Evolutionary conservation across 2,113 vertebrate species (phyloP), one percentile per base, ranked within the genome.

Genomic region (Poicephalus meyeri): DNA sequence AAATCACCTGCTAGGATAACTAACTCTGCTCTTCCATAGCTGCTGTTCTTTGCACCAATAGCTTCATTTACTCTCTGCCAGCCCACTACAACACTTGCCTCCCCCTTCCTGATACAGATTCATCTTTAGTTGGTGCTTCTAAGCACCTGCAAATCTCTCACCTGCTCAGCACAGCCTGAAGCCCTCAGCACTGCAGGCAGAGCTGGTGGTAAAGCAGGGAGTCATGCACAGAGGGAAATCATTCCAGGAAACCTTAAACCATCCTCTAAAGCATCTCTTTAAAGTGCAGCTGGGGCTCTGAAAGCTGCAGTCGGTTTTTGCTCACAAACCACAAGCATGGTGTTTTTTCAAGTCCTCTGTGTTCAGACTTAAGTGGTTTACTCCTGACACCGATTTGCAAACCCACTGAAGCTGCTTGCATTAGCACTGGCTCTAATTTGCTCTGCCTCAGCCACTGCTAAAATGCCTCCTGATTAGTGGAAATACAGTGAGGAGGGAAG

Each of bases 221-320:
- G 12, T 11, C 82, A 42, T 11, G 7, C 0, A 2, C 13, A 1
- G 3, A 2, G 2, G 1, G 4, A 49, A 56, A 63, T 46, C 7
- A 85, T 11, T 37, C 52, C 18, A 12, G 41, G 37, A 39, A 82
- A 46, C n/a, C 78, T 79, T 31, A 25, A 91, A 44, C 41, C 1
- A 21, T 66, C 41, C n/a, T 52, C 83, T n/a, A 13, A 8, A 49
- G 47, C 37, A 16, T 7, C 49, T 85, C 87, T 26, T 2, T 52
- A 29, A 79, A 80, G 71, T 89, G 78, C 71, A 85, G 64, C 80
- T 66, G 55, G 70, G 66, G 7, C 65, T 18, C 47, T 11, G 33
- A 33, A 46, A 84, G 33, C 52, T 76, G 16, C 0, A 11, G 11
- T 56, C 44, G 33, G 6, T 0, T 69, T 91, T 61, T 50, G 41